Conservation (phyloP, 1,140 invertebrate species). For the Ladona fulva region DNA sequence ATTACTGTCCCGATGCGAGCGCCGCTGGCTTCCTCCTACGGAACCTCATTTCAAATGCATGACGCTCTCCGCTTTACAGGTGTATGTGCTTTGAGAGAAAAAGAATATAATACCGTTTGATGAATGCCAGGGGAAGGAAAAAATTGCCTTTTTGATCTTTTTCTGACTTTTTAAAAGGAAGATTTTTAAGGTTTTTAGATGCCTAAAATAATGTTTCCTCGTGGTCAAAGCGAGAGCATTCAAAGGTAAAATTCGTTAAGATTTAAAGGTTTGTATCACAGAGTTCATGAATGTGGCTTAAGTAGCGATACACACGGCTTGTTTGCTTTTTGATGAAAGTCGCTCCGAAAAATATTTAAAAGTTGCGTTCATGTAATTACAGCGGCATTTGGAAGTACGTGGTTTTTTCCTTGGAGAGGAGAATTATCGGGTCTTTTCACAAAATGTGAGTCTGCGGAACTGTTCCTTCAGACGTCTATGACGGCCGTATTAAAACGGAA, state of each 20-base stretch:
- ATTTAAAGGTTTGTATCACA: neutral
- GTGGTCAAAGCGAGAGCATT: neutral
- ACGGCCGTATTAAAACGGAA: too few relatives aligned
- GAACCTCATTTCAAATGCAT: conserved; percentile 5
- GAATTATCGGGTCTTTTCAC: too few relatives aligned
- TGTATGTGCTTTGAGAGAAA: neutral
- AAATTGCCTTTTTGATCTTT: neutral
- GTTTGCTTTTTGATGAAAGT: too few relatives aligned
- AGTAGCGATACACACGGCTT: neutral
- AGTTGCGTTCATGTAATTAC: too few relatives aligned
- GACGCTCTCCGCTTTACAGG: conserved; percentile 2
- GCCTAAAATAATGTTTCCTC: neutral
- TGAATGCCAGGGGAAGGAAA: neutral
- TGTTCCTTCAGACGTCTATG: too few relatives aligned
- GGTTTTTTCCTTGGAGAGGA: too few relatives aligned
- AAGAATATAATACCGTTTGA: neutral
- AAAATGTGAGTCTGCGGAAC: too few relatives aligned
- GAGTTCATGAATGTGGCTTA: neutral
- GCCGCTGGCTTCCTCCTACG: neutral
- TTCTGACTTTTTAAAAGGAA: neutral
- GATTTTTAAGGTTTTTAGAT: conserved; percentile 3
- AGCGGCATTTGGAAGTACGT: too few relatives aligned
- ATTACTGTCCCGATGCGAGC: neutral
- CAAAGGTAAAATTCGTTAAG: neutral
- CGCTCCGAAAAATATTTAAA: too few relatives aligned